Evolutionary conservation across 1,140 invertebrate genomes (phyloP), one percentile per base, ranked within the genome.

Genomic region (Ctenoplectra terminalis): DNA sequence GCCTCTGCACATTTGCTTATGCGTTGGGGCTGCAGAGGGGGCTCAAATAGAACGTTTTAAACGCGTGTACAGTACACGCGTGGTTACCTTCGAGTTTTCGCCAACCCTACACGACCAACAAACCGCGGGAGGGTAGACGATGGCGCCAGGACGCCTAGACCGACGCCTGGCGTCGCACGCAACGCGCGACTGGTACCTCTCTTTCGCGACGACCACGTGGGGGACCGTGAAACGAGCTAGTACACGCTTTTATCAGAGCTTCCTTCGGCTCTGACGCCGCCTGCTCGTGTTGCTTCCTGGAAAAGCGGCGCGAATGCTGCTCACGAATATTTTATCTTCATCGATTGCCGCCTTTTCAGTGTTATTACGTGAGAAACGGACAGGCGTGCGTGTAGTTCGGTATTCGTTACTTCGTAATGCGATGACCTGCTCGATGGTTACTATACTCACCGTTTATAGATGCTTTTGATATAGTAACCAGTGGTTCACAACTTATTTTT

Each of bases 131-230:
- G 77, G 76, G 58, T 80, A 72, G 34, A 8, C 13, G n/a, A 34
- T 63, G 77, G 77, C 77, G 77, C 77, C 77, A 73, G 52, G 70
- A 80, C 77, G 77, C 77, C 77, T 80, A 80, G 77, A 73, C 70
- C 66, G 77, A 80, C 70, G 77, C 77, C 70, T 80, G 77, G 77
- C 77, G 77, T 73, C 77, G 48, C 77, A 80, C 77, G 77, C 77
- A 73, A 80, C 15, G 34, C 26, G 34, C 40, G 40, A n/a, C 50
- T 23, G 34, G 60, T 37, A 34, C 48, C 70, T 56, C 70, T 56
- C 26, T 60, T 8, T 73, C 54, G 31, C 37, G 69, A 29, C 20
- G 34, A n/a, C 48, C 63, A 43, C 46, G 66, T 17, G 2, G 29
- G 66, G 46, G 56, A 72, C 76, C 69, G 31, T 79, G 67, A 60